Conservation (phyloP, 2,888 invertebrate species). For the Amorpha juglandis region DNA sequence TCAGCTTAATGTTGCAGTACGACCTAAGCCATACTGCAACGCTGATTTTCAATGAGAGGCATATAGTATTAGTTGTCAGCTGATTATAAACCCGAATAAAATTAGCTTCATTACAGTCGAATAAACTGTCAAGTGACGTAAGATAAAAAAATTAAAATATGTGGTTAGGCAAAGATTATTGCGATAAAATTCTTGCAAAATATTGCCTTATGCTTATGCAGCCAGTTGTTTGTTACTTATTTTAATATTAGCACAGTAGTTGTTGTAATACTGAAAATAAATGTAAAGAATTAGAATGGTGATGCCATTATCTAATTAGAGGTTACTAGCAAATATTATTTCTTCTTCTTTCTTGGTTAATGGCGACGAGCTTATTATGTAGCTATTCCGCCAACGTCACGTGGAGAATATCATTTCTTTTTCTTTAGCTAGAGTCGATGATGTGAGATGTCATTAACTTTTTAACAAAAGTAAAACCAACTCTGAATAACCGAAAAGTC, state of each 20-base stretch:
- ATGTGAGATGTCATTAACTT: too few relatives aligned
- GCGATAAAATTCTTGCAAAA: slow-evolving; percentile 26
- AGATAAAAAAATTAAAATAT: slow-evolving; percentile 15
- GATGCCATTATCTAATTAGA: not conserved
- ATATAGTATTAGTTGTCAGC: too few relatives aligned
- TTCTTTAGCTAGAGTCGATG: not conserved
- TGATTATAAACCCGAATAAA: not conserved
- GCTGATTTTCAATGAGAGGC: too few relatives aligned
- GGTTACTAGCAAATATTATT: not conserved
- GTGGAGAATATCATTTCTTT: not conserved
- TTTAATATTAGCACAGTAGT: slow-evolving; percentile 25
- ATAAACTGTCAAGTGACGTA: slow-evolving; percentile 1
- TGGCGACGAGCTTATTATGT: too few relatives aligned
- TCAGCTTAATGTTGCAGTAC: too few relatives aligned
- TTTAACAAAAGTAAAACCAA: too few relatives aligned
- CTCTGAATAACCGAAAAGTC: too few relatives aligned
- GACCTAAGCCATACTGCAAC: too few relatives aligned
- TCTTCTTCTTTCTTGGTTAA: too few relatives aligned
- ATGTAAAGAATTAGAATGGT: not conserved
- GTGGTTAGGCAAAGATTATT: slow-evolving; percentile 24
- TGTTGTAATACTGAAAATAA: slow-evolving; percentile 7
- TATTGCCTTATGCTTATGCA: slow-evolving; percentile 19
- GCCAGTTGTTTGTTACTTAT: slow-evolving; percentile 22
- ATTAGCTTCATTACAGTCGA: not conserved
- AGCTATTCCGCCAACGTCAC: too few relatives aligned